These are phyloP conservation scores for Percopsis transmontana DNA, from an alignment of 2,113 vertebrate species.

Conservation along the genomic window DNA sequence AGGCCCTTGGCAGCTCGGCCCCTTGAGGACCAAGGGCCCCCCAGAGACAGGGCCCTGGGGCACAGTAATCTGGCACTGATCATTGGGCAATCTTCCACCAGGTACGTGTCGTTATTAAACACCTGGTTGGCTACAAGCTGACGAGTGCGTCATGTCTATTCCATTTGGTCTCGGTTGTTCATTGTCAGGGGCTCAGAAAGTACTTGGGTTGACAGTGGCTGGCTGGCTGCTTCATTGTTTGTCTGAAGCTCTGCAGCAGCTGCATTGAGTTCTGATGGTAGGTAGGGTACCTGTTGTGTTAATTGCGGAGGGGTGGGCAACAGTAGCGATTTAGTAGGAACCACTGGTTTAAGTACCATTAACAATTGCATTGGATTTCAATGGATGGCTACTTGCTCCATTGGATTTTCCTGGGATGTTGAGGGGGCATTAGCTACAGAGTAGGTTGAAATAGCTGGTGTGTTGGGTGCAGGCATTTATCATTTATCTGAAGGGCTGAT, in stretches of 20 bases:
- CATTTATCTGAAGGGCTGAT: background rate
- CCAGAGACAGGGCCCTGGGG: too few relatives aligned
- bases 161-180: background rate
- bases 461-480: conserved; percentile 2
- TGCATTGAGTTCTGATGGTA: conserved; percentile 7
- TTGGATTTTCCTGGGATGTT: background rate
- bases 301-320: background rate
- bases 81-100: background rate
- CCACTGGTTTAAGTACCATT: too few relatives aligned
- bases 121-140: background rate
- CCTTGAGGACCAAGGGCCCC: too few relatives aligned
- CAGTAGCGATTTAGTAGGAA: background rate
- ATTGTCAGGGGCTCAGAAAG: background rate
- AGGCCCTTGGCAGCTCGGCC: too few relatives aligned
- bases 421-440: background rate
- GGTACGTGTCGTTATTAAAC: background rate
- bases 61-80: too few relatives aligned
- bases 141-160: background rate
- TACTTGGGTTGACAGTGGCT: background rate
- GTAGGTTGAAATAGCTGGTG: background rate
- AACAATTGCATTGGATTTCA: background rate
- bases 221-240: background rate
- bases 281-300: background rate
- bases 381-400: background rate
- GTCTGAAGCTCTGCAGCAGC: background rate